phyloP scores from a whole-genome alignment of 2,113 vertebrate genomes.

The Zosterops hypoxanthus region DNA sequence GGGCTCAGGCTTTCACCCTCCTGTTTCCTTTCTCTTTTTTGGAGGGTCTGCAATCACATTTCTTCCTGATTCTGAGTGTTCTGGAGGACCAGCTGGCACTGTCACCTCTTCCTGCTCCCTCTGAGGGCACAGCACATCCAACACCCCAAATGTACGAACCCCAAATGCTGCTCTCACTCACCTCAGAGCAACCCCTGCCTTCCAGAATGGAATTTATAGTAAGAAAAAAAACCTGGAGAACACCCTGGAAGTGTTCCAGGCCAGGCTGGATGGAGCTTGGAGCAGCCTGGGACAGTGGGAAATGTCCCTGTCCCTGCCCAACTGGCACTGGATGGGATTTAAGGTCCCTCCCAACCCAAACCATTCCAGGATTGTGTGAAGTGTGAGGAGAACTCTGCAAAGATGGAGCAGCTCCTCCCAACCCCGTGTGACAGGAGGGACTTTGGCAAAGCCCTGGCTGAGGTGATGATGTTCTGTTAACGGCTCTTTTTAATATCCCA shows the following conservation, averaged over 20 bases:
- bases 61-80: not conserved
- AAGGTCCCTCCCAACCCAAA: not conserved
- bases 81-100: not conserved
- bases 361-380: not conserved
- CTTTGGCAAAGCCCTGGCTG: not conserved
- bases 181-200: not conserved
- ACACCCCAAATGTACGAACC: fast-evolving
- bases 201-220: fast-evolving
- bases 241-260: not conserved
- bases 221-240: not conserved
- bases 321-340: not conserved
- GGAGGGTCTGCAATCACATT: not conserved
- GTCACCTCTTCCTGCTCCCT: not conserved
- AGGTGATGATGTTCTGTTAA: not conserved
- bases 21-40: not conserved
- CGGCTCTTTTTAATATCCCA: not conserved
- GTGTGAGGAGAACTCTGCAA: not conserved
- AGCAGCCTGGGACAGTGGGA: not conserved
- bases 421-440: not conserved
- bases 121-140: not conserved
- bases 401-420: not conserved
- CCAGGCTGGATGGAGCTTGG: not conserved
- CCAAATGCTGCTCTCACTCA: not conserved
- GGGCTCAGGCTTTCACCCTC: not conserved
- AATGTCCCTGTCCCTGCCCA: not conserved